Percentiles rank a stretch among this genome's conserved stretches.
Evolutionary conservation across 1,140 invertebrate genomes (phyloP).

Genomic region (Pogonomyrmex barbatus): DNA sequence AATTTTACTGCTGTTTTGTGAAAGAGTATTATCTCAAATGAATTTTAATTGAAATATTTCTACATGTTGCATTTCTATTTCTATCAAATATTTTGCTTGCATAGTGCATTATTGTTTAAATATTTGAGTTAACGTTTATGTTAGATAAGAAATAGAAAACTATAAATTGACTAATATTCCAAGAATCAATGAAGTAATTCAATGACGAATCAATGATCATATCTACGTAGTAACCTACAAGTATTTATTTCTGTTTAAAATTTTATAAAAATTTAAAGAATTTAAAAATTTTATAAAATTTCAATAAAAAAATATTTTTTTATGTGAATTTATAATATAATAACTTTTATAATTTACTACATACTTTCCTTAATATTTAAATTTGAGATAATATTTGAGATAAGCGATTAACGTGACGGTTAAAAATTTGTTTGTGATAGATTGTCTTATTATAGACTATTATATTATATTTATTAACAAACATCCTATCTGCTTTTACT

Average conservation of each 20-base stretch:
- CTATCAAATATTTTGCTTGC: neutral
- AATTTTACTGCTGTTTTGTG: neutral
- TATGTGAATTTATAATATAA: neutral
- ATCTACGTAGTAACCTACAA: neutral
- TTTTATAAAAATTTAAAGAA: neutral
- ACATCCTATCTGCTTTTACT: neutral
- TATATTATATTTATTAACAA: neutral
- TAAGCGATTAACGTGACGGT: neutral
- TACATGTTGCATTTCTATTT: neutral
- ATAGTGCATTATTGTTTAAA: neutral
- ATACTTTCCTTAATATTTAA: neutral
- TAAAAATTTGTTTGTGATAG: neutral
- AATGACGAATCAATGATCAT: constrained; percentile 1
- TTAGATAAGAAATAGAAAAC: neutral
- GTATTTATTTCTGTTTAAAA: neutral
- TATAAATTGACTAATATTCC: neutral
- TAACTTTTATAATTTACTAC: neutral
- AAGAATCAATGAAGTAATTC: constrained; percentile 18
- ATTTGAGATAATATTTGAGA: neutral
- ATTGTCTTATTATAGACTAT: neutral
- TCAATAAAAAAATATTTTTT: neutral
- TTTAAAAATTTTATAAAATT: neutral
- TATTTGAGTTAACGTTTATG: neutral
- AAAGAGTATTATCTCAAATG: neutral
- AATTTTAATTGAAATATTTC: neutral